Conservation (phyloP, 2,888 invertebrate species). For the Netelia virgata region DNA sequence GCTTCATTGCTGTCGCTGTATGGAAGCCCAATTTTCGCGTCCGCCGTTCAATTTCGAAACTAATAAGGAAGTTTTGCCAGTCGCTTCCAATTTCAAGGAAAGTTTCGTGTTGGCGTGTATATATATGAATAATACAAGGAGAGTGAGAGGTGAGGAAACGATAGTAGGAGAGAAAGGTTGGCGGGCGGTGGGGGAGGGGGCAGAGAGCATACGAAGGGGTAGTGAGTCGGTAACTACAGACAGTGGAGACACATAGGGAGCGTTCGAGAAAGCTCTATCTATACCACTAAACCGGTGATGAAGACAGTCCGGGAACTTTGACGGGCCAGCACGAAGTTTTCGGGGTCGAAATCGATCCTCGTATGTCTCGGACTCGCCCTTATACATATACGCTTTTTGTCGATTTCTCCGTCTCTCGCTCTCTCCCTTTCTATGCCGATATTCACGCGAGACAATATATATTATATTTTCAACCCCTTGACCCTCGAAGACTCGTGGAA, state of each 20-base stretch:
- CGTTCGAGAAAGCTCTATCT: conserved; percentile 19
- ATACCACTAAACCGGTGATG: conserved; percentile 47
- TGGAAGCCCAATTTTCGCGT: conserved; percentile 61
- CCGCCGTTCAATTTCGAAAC: conserved; percentile 71
- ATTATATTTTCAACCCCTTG: background rate
- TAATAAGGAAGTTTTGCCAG: conserved; percentile 73
- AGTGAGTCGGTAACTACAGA: conserved; percentile 30
- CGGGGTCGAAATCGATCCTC: conserved; percentile 46
- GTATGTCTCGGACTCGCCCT: conserved; percentile 14
- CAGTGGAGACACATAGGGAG: conserved; percentile 28
- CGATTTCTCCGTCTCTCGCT: conserved; percentile 9
- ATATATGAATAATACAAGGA: conserved; percentile 25
- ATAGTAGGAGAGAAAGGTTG: conserved; percentile 4
- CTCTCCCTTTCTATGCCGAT: conserved; percentile 1
- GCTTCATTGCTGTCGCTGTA: conserved; percentile 53
- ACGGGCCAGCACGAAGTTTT: conserved; percentile 36
- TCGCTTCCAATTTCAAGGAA: conserved; percentile 71
- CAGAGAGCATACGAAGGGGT: background rate
- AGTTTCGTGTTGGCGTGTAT: conserved; percentile 58
- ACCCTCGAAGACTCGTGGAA: background rate
- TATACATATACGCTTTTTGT: conserved; percentile 7
- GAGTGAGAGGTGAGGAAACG: conserved; percentile 44
- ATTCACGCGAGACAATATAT: conserved; percentile 21
- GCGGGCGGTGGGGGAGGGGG: too few species aligned
- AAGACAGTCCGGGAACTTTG: conserved; percentile 59